Base-by-base conservation (phyloP, 53 echinoderm and acorn worm species). In the Actinopyga echinites region DNA sequence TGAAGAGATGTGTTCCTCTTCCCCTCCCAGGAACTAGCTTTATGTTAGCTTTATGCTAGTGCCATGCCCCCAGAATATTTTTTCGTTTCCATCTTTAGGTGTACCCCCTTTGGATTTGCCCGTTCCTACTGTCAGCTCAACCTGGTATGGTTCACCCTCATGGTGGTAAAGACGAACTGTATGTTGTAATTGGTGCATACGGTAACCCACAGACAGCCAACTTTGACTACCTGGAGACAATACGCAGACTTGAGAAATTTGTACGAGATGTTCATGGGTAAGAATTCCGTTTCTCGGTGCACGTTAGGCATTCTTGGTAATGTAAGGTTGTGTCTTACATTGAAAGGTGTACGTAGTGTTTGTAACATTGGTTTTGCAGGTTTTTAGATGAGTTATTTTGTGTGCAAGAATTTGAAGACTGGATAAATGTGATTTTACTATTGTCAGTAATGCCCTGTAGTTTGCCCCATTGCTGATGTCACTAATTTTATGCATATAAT, bases 81-180 rank as follows among this genome's bases (percentile, higher is more conserved):
- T 44, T 44, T 44, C 44, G 1, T 44, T 68, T 33, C 25, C 26
- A n/a, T 24, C 30, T 79, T 8, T 79, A 96, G 96, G 57, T 96
- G 83, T 96, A 96, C 52, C 96, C 96, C 1, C 85, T 96, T 17
- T 96, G 96, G 96, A 43, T 96, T 81, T 96, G 96, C 45, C 96
- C 96, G 0, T 94, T 94, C 58, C 31, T 69, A 20, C 81, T 94
- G 9, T 86, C 94, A 21, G 38, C 87, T 20, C 25, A 83, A 11
- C 93, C 93, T 28, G 96, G 96, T 1, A 80, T 94, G 75, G 92
- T 93, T 2, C 96, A 94, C 69, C 92, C 96, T 37, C n/a, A 79
- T 33, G 86, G 79, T 26, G 24, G 73, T 64, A 21, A 90, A 58
- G 93, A 94, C 30, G 90, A 96, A 75, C 85, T 96, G 78, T 96